A percentile compares a stretch with the other conserved stretches of the same genome.
These are phyloP conservation scores for Tor tambroides DNA, from an alignment of 2,113 vertebrate species.

Conservation along the genomic window DNA sequence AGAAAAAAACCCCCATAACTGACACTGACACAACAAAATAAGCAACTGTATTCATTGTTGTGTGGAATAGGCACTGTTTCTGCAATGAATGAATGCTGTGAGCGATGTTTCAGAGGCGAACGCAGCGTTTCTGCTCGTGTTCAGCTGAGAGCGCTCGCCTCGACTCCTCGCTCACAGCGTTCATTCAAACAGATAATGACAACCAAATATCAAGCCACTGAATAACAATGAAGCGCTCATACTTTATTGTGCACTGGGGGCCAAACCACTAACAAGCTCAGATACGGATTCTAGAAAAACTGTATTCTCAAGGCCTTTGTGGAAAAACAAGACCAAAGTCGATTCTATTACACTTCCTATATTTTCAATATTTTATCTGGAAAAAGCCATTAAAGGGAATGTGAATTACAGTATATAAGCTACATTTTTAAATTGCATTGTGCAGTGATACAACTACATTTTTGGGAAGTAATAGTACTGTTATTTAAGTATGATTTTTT, in stretches of 20 bases:
- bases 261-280: neutral
- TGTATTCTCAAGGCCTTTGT: neutral
- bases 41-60: neutral
- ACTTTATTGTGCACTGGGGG: neutral
- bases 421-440: neutral
- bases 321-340: neutral
- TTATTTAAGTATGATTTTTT: neutral
- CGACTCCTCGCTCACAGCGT: neutral
- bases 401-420: neutral
- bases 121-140: neutral
- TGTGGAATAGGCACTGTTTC: neutral
- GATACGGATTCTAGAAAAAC: too few species aligned
- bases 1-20: neutral
- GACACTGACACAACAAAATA: neutral
- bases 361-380: too few species aligned
- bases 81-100: too few species aligned
- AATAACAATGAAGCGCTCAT: neutral
- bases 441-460: neutral
- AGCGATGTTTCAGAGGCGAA: too few species aligned
- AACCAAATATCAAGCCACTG: neutral
- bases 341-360: too few species aligned
- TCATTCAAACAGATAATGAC: conserved; percentile 10
- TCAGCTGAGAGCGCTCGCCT: neutral
- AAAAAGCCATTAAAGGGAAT: neutral
- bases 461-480: neutral